Conservation (phyloP, 1,140 invertebrate genomes). For the Probaryconus sp. region DNA sequence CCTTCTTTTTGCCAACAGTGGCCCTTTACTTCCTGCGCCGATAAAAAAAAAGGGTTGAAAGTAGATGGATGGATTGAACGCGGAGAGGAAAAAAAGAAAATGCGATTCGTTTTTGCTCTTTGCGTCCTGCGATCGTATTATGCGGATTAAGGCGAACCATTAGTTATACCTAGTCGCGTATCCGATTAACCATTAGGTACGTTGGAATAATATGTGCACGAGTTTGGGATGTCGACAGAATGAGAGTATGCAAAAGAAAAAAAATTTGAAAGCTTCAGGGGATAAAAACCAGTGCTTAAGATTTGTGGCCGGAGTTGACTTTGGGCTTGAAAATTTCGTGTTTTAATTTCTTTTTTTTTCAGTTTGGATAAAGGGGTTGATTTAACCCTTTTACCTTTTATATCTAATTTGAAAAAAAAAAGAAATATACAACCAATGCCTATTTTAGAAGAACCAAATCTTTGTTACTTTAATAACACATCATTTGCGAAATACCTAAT, state of each 20-base stretch:
- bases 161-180: slow-evolving; percentile 46
- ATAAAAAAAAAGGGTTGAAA: slow-evolving; percentile 57
- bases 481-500: too few species aligned
- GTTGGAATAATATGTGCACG: slow-evolving; percentile 33
- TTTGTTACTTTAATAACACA: too few species aligned
- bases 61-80: slow-evolving; percentile 8
- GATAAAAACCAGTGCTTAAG: background rate
- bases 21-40: slow-evolving; percentile 55
- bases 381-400: too few species aligned
- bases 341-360: too few species aligned
- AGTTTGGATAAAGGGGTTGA: too few species aligned
- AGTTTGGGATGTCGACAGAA: too few species aligned
- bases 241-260: slow-evolving; percentile 5
- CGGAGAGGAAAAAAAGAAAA: slow-evolving; percentile 24
- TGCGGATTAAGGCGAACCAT: slow-evolving; percentile 51
- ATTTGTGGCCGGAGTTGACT: too few species aligned
- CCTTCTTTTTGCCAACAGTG: slow-evolving; percentile 24
- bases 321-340: too few species aligned
- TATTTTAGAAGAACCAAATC: too few species aligned
- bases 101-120: slow-evolving; percentile 44
- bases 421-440: too few species aligned
- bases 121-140: slow-evolving; percentile 40
- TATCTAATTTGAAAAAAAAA: too few species aligned
- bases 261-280: slow-evolving; percentile 1
- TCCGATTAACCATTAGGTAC: slow-evolving; percentile 49